These are phyloP conservation scores for Drosophila nasuta DNA, from an alignment of 1,140 invertebrate species.

Conservation along the genomic window DNA sequence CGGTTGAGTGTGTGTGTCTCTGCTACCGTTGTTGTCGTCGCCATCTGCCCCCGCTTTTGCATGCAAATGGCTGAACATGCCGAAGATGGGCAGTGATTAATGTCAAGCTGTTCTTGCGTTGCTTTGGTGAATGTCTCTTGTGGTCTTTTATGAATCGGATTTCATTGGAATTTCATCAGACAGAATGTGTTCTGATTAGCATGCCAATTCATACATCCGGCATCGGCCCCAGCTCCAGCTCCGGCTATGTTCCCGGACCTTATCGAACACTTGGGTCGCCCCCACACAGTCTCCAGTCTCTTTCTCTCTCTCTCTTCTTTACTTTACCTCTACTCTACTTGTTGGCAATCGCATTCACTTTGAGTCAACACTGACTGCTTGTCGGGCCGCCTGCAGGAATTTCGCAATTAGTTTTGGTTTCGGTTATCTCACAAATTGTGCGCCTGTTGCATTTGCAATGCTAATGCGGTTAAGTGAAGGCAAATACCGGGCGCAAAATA, in stretches of 20 bases:
- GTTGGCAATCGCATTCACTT: slow-evolving; percentile 59
- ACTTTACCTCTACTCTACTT: too few relatives aligned
- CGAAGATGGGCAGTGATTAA: slow-evolving; percentile 25
- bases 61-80: slow-evolving; percentile 44
- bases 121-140: slow-evolving; percentile 8
- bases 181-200: slow-evolving; percentile 50
- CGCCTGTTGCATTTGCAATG: slow-evolving; percentile 63
- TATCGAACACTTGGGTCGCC: slow-evolving; percentile 34
- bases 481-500: neutral
- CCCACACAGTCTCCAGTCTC: neutral
- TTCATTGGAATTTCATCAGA: slow-evolving; percentile 66
- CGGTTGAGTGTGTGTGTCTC: slow-evolving; percentile 46
- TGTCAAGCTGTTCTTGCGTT: neutral
- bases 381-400: slow-evolving; percentile 71
- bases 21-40: slow-evolving; percentile 22
- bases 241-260: slow-evolving; percentile 72
- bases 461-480: slow-evolving; percentile 41
- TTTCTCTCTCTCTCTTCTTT: neutral
- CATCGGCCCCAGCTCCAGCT: too few relatives aligned
- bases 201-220: slow-evolving; percentile 57
- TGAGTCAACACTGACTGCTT: slow-evolving; percentile 53
- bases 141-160: slow-evolving; percentile 26
- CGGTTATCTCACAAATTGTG: slow-evolving; percentile 56
- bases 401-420: slow-evolving; percentile 72
- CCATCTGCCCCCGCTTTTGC: slow-evolving; percentile 19